Conservation (phyloP, 1,140 invertebrate genomes). For the Drosophila quadrilineata region DNA sequence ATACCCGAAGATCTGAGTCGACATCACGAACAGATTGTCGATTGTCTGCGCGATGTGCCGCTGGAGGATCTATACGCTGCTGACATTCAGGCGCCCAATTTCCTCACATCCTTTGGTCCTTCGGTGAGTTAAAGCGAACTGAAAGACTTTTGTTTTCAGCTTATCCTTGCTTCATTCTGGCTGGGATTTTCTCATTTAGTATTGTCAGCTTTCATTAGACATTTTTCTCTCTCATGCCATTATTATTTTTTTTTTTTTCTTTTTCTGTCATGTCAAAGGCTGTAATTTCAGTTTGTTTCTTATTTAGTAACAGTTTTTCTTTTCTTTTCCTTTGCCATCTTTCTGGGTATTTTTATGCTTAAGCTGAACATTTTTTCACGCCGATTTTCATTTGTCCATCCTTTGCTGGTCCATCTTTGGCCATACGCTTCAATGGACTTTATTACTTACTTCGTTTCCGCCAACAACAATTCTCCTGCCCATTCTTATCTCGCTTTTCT, state of each 20-base stretch:
- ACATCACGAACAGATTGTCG: slow-evolving; percentile 90
- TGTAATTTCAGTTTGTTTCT: slow-evolving; percentile 9
- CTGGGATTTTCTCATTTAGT: slow-evolving; percentile 9
- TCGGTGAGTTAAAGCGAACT: slow-evolving; percentile 48
- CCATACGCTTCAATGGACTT: slow-evolving; percentile 49
- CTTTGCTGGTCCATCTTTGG: slow-evolving; percentile 26
- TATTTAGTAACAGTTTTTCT: neutral
- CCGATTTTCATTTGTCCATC: slow-evolving; percentile 17
- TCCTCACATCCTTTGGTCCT: slow-evolving; percentile 82
- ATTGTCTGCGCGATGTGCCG: slow-evolving; percentile 89
- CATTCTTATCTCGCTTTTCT: neutral
- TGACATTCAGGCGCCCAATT: slow-evolving; percentile 91
- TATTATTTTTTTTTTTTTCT: neutral
- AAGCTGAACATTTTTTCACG: slow-evolving; percentile 10
- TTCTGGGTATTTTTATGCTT: slow-evolving; percentile 11
- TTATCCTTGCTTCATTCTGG: no score
- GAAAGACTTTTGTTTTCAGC: no score
- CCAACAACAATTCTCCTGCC: neutral
- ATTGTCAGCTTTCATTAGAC: neutral
- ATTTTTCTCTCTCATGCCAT: no score
- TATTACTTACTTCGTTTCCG: slow-evolving; percentile 59
- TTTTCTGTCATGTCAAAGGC: neutral
- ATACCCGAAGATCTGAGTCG: slow-evolving; percentile 89
- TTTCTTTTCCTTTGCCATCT: neutral
- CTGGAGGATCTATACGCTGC: slow-evolving; percentile 89